Conservation (phyloP, 2,113 vertebrate species). For the Cyanoderma ruficeps region DNA sequence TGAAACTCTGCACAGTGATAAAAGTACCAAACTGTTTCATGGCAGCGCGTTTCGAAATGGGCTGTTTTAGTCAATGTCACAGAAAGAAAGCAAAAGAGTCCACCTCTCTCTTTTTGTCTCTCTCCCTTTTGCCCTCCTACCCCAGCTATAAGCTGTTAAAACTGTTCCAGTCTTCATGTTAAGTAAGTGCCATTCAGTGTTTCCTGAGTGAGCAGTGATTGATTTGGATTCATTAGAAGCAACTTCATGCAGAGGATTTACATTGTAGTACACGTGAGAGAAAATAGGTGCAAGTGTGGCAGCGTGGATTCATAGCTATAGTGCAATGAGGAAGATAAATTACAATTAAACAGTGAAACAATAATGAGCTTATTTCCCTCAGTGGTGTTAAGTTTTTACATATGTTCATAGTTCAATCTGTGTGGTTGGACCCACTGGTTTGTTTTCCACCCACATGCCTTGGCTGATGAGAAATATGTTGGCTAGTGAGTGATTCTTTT, state of each 20-base stretch:
- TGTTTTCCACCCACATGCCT: neutral
- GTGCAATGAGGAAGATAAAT: neutral
- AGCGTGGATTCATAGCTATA: neutral
- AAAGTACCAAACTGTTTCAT: neutral
- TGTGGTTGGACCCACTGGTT: neutral
- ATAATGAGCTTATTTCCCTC: neutral
- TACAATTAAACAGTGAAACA: neutral
- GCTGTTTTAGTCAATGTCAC: neutral
- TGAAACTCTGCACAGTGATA: neutral
- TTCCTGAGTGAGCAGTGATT: neutral
- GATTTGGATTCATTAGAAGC: neutral
- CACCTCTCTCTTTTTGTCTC: neutral
- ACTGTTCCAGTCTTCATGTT: neutral
- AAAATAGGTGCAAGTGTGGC: neutral
- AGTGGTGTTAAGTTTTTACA: neutral
- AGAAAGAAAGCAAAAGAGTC: neutral
- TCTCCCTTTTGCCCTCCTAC: neutral
- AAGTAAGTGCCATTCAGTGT: neutral
- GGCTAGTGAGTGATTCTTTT: neutral
- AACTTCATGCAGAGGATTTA: fast-evolving
- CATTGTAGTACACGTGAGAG: neutral
- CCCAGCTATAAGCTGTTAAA: neutral
- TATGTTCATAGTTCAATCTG: neutral
- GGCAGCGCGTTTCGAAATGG: neutral
- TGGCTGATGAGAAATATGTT: neutral